Evolutionary conservation across 2,113 vertebrate genomes (phyloP).

Genomic region (Tautogolabrus adspersus): DNA sequence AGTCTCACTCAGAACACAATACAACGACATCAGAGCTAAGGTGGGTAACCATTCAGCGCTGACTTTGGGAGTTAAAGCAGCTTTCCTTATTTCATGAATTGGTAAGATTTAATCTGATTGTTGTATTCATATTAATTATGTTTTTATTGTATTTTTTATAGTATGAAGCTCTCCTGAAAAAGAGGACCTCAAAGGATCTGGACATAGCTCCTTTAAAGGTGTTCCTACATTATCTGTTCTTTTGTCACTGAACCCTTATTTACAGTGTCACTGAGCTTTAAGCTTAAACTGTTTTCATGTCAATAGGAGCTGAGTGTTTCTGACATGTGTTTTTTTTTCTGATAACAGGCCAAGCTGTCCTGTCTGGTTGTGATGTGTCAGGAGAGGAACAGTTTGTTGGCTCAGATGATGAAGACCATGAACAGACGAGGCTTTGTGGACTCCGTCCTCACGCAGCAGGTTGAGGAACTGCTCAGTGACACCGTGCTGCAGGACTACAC

Average conservation of each 20-base stretch:
- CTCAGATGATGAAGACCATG: constrained; percentile 74
- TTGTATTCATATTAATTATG: background rate
- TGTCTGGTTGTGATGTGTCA: constrained; percentile 86
- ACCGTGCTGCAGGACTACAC: constrained; percentile 78
- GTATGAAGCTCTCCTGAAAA: constrained; percentile 81
- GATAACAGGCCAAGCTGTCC: constrained; percentile 80
- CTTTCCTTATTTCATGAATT: background rate
- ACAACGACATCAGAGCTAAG: constrained; percentile 74
- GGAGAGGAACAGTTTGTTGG: constrained; percentile 84
- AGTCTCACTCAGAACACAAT: constrained; percentile 66
- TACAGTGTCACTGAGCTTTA: no score
- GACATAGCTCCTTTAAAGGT: constrained; percentile 86
- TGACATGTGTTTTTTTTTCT: constrained; percentile 28
- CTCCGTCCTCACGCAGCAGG: constrained; percentile 68
- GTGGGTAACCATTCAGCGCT: constrained; percentile 31
- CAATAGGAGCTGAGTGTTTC: constrained; percentile 18
- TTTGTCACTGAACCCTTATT: no score
- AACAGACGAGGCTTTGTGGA: constrained; percentile 54
- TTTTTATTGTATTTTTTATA: constrained; percentile 51
- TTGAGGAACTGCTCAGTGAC: constrained; percentile 79
- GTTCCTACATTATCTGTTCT: no score
- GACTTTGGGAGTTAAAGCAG: background rate
- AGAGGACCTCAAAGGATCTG: constrained; percentile 72
- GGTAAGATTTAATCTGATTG: background rate
- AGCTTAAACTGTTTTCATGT: no score